Evolutionary conservation across 1,140 invertebrate genomes (phyloP).

Genomic region (Diabrotica virgifera): DNA sequence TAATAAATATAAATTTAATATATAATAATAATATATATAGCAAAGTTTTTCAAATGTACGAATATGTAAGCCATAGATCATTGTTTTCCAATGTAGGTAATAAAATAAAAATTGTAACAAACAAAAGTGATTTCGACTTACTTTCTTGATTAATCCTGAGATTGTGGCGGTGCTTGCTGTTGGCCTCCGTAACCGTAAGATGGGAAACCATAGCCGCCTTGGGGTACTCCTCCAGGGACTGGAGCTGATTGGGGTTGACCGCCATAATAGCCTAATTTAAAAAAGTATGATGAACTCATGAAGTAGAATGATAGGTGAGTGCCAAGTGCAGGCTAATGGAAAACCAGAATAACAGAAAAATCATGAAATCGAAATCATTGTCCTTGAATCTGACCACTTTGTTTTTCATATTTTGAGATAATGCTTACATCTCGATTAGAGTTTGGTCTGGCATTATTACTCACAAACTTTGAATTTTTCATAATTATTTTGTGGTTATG

Average conservation of each 20-base stretch:
- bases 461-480: too few species aligned
- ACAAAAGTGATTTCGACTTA: constrained; percentile 7
- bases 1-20: constrained; percentile 14
- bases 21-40: constrained; percentile 9
- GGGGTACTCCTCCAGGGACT: constrained; percentile 36
- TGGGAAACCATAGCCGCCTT: constrained; percentile 42
- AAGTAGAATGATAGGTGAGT: too few species aligned
- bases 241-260: constrained; percentile 37
- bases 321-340: too few species aligned
- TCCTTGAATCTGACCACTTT: too few species aligned
- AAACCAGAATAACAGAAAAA: too few species aligned
- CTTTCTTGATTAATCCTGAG: constrained; percentile 7
- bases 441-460: too few species aligned
- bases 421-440: too few species aligned
- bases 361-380: too few species aligned
- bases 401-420: too few species aligned
- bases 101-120: constrained; percentile 5
- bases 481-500: too few species aligned
- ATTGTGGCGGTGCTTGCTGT: constrained; percentile 20
- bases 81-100: constrained; percentile 31
- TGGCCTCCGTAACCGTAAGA: constrained; percentile 41
- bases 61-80: constrained; percentile 19
- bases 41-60: background rate
- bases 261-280: constrained; percentile 39
- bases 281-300: background rate